These are phyloP conservation scores for Leptopilina myrica DNA, from an alignment of 2,888 invertebrate species.

Conservation along the genomic window DNA sequence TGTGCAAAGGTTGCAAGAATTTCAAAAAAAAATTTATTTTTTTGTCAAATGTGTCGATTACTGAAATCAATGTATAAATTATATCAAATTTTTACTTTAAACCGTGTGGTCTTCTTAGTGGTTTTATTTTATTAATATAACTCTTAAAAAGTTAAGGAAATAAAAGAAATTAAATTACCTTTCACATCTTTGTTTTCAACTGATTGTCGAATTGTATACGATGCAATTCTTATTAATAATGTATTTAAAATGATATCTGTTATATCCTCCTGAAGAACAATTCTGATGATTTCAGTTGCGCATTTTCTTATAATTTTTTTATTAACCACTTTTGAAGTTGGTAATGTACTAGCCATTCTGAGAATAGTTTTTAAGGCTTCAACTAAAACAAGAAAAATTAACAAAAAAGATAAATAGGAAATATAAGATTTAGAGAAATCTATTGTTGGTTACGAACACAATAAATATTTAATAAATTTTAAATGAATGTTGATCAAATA, in stretches of 20 bases:
- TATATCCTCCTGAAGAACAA: background rate
- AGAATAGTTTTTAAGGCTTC: slow-evolving; percentile 17
- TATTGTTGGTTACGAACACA: too few species aligned
- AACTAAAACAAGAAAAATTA: background rate
- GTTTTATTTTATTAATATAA: too few species aligned
- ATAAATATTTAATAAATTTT: too few species aligned
- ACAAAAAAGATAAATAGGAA: background rate
- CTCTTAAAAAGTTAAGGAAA: background rate
- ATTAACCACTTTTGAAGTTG: background rate
- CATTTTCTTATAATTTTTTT: slow-evolving; percentile 14
- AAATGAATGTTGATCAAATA: too few species aligned
- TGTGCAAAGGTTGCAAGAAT: too few species aligned
- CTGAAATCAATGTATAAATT: too few species aligned
- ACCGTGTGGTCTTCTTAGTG: too few species aligned
- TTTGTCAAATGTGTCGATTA: too few species aligned
- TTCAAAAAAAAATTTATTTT: too few species aligned
- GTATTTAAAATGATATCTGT: background rate
- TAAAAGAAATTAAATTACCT: background rate
- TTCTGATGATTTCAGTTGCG: background rate
- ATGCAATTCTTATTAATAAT: background rate
- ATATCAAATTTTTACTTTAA: too few species aligned
- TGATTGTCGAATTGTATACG: slow-evolving; percentile 22
- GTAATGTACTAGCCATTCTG: background rate
- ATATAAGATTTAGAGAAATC: too few species aligned
- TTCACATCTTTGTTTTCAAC: background rate